A percentile compares a stretch with the other conserved stretches of the same genome.
phyloP scores from a whole-genome alignment of 2,797 vertebrate genomes.

The Fringilla coelebs region DNA sequence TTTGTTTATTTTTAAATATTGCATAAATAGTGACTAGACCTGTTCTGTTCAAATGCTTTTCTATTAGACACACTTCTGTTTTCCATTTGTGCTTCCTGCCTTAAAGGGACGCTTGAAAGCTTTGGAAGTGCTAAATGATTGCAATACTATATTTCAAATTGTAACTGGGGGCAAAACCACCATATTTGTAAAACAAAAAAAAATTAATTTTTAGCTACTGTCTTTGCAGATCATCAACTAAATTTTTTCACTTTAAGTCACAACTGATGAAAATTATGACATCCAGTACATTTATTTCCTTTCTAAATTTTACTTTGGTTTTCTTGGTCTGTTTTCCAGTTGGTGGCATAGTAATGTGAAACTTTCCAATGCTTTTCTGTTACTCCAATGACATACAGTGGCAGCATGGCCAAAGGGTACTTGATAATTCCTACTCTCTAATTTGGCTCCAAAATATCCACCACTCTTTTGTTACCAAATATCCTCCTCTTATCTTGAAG shows the following conservation, averaged over 20 bases:
- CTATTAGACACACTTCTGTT: neutral
- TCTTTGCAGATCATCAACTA: neutral
- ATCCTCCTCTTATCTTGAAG: neutral
- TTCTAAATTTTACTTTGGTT: neutral
- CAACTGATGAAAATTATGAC: neutral
- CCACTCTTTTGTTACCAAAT: neutral
- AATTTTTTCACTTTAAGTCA: neutral
- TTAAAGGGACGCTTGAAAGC: neutral
- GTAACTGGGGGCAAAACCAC: neutral
- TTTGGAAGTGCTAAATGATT: neutral
- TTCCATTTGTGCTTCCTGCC: neutral
- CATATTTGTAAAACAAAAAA: neutral
- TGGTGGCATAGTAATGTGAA: neutral
- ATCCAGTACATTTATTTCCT: neutral
- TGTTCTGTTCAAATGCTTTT: neutral
- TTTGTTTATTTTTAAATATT: neutral
- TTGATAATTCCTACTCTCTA: neutral
- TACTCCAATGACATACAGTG: neutral
- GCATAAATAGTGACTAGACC: neutral
- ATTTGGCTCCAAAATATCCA: neutral
- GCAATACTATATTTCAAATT: neutral
- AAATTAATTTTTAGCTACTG: neutral
- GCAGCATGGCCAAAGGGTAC: neutral
- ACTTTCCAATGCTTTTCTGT: neutral
- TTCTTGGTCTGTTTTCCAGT: neutral